phyloP scores from a whole-genome alignment of 2,113 vertebrate species.

The Bettongia penicillata region DNA sequence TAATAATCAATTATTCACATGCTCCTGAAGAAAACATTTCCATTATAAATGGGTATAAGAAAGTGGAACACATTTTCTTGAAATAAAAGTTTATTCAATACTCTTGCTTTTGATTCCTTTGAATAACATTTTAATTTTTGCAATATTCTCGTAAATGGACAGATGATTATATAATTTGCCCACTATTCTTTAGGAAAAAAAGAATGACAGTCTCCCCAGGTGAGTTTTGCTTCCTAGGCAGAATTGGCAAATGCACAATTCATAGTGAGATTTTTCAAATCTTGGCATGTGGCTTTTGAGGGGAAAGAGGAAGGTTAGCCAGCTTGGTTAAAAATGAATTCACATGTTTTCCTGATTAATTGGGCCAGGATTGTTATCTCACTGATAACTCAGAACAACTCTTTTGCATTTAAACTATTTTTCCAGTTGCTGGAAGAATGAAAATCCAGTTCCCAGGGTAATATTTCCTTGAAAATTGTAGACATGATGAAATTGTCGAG shows the following conservation, averaged over 20 bases:
- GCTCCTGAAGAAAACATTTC: neutral
- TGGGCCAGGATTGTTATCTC: neutral
- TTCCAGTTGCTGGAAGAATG: neutral
- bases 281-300: neutral
- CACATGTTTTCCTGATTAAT: neutral
- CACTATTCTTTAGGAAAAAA: neutral
- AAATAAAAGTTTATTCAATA: neutral
- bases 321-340: neutral
- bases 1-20: neutral
- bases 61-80: neutral
- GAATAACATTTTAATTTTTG: slow-evolving; percentile 22
- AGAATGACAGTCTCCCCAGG: neutral
- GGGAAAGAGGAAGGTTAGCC: neutral
- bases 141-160: neutral
- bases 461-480: neutral
- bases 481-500: neutral
- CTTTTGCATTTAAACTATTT: neutral
- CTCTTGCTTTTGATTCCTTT: neutral
- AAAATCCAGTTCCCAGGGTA: neutral
- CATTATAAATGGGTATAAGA: neutral
- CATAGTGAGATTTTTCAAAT: neutral
- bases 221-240: neutral
- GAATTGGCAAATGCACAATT: neutral
- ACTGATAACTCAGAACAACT: neutral
- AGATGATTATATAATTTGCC: neutral